Percentiles rank a stretch among this genome's conserved stretches.
These are phyloP conservation scores for Ricordea florida DNA, from an alignment of 92 coral and sea anemone genomes.

Conservation along the genomic window DNA sequence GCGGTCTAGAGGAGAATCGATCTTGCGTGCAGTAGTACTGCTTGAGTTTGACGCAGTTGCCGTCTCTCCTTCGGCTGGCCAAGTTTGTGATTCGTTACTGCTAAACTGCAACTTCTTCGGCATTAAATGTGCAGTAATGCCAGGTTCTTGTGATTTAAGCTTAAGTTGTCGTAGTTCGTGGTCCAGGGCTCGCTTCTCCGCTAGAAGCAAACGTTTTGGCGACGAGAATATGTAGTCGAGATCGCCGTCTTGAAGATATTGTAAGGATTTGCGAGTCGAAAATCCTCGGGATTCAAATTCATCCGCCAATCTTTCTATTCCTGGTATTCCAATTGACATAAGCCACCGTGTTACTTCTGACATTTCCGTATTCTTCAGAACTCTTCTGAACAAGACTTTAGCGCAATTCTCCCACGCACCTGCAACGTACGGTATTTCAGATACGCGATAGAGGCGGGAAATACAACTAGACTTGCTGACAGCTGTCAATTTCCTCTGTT, in stretches of 20 bases:
- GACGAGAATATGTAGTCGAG: conserved; percentile 35
- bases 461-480: neutral
- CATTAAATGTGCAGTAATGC: neutral
- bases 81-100: neutral
- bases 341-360: conserved; percentile 32
- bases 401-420: neutral
- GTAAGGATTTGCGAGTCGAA: conserved; percentile 18
- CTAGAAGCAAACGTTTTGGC: conserved; percentile 38
- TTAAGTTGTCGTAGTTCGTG: conserved; percentile 6
- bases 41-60: conserved; percentile 10
- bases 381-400: conserved; percentile 1
- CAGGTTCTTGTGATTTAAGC: conserved; percentile 13
- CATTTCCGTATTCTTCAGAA: conserved; percentile 18
- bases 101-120: conserved; percentile 1
- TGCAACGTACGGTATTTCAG: neutral
- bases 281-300: conserved; percentile 37
- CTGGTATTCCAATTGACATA: conserved; percentile 23
- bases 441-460: conserved; percentile 6
- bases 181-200: conserved; percentile 26
- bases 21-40: neutral
- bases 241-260: conserved; percentile 12
- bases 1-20: conserved; percentile 6
- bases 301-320: conserved; percentile 22
- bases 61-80: conserved; percentile 8
- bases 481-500: conserved; percentile 8